These are phyloP conservation scores for Lacanobia wlatinum DNA, from an alignment of 2,888 invertebrate species.

Conservation along the genomic window DNA sequence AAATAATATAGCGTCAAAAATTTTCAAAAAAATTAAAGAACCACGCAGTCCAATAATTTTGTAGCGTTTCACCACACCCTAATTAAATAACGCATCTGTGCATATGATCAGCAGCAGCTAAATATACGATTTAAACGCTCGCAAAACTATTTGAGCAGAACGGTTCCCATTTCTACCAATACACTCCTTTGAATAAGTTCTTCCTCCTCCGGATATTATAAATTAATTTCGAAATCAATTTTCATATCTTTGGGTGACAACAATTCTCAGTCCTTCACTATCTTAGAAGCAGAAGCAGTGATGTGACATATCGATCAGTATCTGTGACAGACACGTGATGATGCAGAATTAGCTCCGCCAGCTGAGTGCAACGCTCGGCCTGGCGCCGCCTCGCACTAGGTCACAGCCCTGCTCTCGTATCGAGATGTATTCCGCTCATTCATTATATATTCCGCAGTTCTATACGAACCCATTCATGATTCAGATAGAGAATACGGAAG, in stretches of 20 bases:
- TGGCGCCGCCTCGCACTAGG: constrained; percentile 66
- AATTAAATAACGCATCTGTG: neutral
- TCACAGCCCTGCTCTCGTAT: constrained; percentile 63
- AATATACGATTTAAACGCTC: neutral
- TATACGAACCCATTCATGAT: constrained; percentile 44
- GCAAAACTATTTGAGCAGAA: neutral
- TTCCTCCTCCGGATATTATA: neutral
- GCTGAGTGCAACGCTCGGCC: constrained; percentile 64
- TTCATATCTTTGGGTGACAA: constrained; percentile 5
- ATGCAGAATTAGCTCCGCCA: constrained; percentile 58
- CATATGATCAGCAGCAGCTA: neutral
- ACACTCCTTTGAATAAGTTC: neutral
- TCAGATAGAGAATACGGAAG: constrained; percentile 28
- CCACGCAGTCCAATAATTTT: no score
- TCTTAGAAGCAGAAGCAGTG: constrained; percentile 28
- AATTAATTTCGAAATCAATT: constrained; percentile 21
- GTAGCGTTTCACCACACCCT: no score
- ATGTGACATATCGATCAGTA: constrained; percentile 51
- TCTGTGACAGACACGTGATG: constrained; percentile 44
- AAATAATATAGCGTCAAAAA: neutral
- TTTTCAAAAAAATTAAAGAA: neutral
- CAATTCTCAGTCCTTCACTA: constrained; percentile 10
- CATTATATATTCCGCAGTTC: constrained; percentile 50
- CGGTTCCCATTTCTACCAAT: neutral
- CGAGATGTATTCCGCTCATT: constrained; percentile 60